Evolutionary conservation across 2,797 vertebrate species (phyloP), one percentile per base, ranked within the genome.

Genomic region (Myotis planiceps): DNA sequence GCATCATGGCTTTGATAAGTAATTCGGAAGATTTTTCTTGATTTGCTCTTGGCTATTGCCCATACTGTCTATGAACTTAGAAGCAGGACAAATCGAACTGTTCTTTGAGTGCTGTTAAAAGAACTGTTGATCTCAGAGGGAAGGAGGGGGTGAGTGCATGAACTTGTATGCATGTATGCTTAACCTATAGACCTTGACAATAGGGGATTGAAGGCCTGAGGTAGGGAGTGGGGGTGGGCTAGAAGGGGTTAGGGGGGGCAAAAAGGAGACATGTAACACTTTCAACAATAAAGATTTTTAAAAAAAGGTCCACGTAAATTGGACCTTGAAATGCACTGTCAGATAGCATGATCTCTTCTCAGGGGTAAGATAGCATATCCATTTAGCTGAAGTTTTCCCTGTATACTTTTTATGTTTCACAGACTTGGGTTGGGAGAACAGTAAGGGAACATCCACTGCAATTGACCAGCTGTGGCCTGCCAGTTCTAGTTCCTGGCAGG

Each of bases 401-500:
- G 72, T 95, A 66, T 80, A 65, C 72, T 90, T 66, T 96, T 93
- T 74, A 88, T 32, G 88, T 97, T 98, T 94, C 95, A 88, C 39
- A 87, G 90, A n/a, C 93, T 95, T 96, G 84, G 92, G 92, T 97
- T 97, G 71, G 97, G 96, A 97, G 97, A 97, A 98, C 95, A 96
- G 94, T 97, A 93, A 96, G 97, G 96, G 97, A 97, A 97, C 93
- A 97, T 97, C 95, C 96, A 96, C 95, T 95, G 96, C 97, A 96
- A 96, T 95, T 97, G 92, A 95, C 97, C 98, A 98, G 98, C 98
- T 98, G 98, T 98, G 98, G 97, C 97, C 98, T 98, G 98, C 98
- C 98, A 98, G 87, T 98, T 98, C 96, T 65, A 84, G 96, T 95
- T 98, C 98, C 97, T 98, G 98, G 98, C 99, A 99, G 98, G 98